These are phyloP conservation scores for Drosophila neonasuta DNA, from an alignment of 2,888 invertebrate genomes.

Conservation along the genomic window DNA sequence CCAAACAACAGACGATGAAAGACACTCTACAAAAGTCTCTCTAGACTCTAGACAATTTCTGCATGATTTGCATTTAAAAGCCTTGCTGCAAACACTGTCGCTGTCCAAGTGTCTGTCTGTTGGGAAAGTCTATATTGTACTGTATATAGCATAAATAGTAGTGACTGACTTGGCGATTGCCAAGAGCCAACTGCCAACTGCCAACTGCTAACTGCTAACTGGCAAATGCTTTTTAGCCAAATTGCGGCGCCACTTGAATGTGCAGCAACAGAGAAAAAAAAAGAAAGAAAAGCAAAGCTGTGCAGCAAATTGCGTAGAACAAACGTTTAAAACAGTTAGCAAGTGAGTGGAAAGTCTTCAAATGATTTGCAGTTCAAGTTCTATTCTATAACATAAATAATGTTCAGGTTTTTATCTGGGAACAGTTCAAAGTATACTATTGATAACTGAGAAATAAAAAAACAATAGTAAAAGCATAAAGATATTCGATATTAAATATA, in stretches of 20 bases:
- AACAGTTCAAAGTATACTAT: no score
- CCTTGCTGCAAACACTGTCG: slow-evolving; percentile 34
- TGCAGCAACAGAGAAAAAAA: background rate
- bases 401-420: no score
- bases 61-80: slow-evolving; percentile 76
- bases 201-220: slow-evolving; percentile 10
- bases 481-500: no score
- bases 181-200: slow-evolving; percentile 12
- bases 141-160: slow-evolving; percentile 1
- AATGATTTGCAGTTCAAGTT: background rate
- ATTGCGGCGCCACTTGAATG: slow-evolving; percentile 43
- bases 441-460: no score
- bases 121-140: slow-evolving; percentile 42
- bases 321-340: background rate
- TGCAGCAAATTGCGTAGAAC: background rate
- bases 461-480: no score
- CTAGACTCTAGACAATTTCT: slow-evolving; percentile 44
- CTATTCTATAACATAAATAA: no score
- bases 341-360: background rate
- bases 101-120: slow-evolving; percentile 35
- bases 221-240: slow-evolving; percentile 6
- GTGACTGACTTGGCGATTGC: slow-evolving; percentile 7
- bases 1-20: slow-evolving; percentile 20
- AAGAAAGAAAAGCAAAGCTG: slow-evolving; percentile 3
- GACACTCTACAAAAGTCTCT: background rate